These are phyloP conservation scores for Megalonaias nervosa DNA, from an alignment of 1,140 invertebrate species.

Conservation along the genomic window DNA sequence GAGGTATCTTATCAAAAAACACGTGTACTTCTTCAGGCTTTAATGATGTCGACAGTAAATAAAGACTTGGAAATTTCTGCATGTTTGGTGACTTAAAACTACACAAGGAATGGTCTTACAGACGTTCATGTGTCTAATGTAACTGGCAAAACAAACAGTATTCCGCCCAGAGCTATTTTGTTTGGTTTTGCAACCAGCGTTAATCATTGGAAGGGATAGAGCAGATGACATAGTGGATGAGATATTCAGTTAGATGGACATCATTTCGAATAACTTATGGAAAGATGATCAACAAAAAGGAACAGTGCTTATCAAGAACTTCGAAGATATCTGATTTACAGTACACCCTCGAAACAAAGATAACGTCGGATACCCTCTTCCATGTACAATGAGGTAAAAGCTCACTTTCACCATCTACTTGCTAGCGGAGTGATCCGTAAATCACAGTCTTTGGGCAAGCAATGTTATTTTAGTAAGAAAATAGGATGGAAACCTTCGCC, in stretches of 20 bases:
- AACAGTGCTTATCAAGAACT: background rate
- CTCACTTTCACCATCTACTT: too few relatives aligned
- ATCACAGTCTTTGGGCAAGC: constrained; percentile 3
- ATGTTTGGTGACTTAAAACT: background rate
- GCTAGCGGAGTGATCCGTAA: too few relatives aligned
- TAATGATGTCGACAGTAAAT: background rate
- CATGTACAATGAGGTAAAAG: too few relatives aligned
- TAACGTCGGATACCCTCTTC: background rate
- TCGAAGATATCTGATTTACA: constrained; percentile 5
- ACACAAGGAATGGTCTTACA: background rate
- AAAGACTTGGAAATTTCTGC: constrained; percentile 13
- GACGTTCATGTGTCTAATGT: constrained; percentile 7
- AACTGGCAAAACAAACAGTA: constrained; percentile 11
- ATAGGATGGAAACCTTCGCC: constrained; percentile 2
- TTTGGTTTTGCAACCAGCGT: too few relatives aligned
- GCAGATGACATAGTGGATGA: too few relatives aligned
- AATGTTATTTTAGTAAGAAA: constrained; percentile 26
- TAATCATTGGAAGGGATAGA: too few relatives aligned
- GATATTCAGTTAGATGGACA: constrained; percentile 18
- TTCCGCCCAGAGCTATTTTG: constrained; percentile 12
- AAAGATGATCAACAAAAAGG: constrained; percentile 4
- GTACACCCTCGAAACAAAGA: background rate
- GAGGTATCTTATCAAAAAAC: background rate
- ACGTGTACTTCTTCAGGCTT: constrained; percentile 1
- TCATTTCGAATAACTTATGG: background rate